A percentile compares a stretch with the other conserved stretches of the same genome.
Conservation (phyloP, 2,888 invertebrate genomes). For the Stenodera caucasica region DNA sequence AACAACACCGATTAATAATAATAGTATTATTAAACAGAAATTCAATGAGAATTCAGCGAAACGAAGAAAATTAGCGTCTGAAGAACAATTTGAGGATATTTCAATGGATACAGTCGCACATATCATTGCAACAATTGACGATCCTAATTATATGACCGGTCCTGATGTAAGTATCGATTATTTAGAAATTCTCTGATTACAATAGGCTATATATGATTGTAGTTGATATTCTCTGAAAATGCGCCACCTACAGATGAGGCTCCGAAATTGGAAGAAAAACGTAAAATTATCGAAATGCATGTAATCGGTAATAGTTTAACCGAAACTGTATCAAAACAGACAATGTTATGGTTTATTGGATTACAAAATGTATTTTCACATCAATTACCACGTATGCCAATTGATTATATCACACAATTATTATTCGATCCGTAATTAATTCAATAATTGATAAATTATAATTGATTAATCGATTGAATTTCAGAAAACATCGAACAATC, state of each 20-base stretch:
- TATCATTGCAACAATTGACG: conserved; percentile 79
- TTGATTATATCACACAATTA: conserved; percentile 93
- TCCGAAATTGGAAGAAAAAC: conserved; percentile 86
- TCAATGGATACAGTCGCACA: conserved; percentile 77
- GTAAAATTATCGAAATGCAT: conserved; percentile 89
- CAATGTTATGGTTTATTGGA: conserved; percentile 91
- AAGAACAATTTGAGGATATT: conserved; percentile 70
- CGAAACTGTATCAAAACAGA: conserved; percentile 82
- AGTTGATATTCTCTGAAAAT: conserved; percentile 79
- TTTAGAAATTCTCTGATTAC: too few relatives aligned
- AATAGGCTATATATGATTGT: too few relatives aligned
- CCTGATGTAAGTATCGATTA: conserved; percentile 65
- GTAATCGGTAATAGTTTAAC: conserved; percentile 92
- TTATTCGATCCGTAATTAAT: conserved; percentile 92
- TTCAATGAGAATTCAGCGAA: conserved; percentile 46
- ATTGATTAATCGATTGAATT: too few relatives aligned
- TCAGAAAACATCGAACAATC: conserved; percentile 91
- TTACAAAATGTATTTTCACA: conserved; percentile 94
- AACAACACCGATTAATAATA: too few relatives aligned
- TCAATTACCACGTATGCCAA: conserved; percentile 96
- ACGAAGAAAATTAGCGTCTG: conserved; percentile 51
- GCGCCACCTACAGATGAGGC: conserved; percentile 84
- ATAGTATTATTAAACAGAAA: conserved; percentile 3
- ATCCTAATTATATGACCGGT: conserved; percentile 82
- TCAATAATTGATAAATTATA: too few relatives aligned